phyloP scores from a whole-genome alignment of 2,797 vertebrate genomes.

The Parotocinclus haroldoi region DNA sequence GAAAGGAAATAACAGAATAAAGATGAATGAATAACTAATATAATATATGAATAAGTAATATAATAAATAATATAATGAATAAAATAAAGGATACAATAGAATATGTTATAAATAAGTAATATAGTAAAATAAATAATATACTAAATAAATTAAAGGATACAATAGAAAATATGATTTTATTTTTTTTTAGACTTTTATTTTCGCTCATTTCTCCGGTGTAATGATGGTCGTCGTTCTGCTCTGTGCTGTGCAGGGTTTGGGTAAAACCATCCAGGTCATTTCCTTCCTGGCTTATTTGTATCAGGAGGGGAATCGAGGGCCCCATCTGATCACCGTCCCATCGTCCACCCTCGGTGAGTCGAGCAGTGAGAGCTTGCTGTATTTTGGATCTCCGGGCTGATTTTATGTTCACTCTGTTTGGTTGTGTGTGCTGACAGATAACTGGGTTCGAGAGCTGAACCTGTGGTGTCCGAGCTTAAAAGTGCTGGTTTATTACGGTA shows the following conservation, averaged over 20 bases:
- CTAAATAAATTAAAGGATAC: too few relatives aligned
- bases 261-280: conserved; percentile 87
- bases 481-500: conserved; percentile 81
- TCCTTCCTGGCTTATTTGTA: conserved; percentile 81
- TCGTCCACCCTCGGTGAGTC: conserved; percentile 79
- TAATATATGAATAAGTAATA: too few relatives aligned
- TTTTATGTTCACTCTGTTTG: not conserved
- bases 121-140: too few relatives aligned
- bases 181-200: too few relatives aligned
- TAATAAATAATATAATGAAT: too few relatives aligned
- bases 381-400: not conserved
- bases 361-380: not conserved
- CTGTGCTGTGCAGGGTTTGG: conserved; percentile 70
- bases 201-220: not conserved
- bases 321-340: conserved; percentile 84
- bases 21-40: too few relatives aligned
- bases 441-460: conserved; percentile 82
- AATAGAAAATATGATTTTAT: too few relatives aligned
- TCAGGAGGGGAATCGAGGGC: conserved; percentile 71
- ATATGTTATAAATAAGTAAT: too few relatives aligned
- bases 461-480: conserved; percentile 82
- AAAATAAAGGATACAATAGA: too few relatives aligned
- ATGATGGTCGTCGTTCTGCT: too few relatives aligned
- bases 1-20: too few relatives aligned
- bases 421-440: conserved; percentile 65